These are phyloP conservation scores for Eremophila alpestris DNA, from an alignment of 2,797 vertebrate species.

Conservation along the genomic window DNA sequence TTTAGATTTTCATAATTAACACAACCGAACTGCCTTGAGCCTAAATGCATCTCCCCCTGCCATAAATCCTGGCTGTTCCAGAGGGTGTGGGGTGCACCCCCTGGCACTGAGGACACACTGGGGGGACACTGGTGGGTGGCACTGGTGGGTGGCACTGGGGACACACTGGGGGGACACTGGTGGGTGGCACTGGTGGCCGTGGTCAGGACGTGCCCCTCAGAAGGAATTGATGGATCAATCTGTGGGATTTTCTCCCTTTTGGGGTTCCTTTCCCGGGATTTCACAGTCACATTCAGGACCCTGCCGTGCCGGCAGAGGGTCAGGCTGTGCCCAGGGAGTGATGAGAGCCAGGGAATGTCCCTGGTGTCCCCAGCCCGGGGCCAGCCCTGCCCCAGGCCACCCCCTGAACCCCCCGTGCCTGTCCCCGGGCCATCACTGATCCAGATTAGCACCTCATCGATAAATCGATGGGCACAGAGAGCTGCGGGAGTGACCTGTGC, in stretches of 20 bases:
- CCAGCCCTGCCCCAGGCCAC: not conserved
- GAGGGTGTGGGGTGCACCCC: not conserved
- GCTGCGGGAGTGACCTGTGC: not conserved
- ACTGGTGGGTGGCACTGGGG: not conserved
- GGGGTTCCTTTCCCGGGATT: not conserved
- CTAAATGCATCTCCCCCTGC: constrained; percentile 71
- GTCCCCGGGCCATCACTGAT: rapidly evolving
- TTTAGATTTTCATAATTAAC: constrained; percentile 82
- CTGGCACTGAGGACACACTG: no score
- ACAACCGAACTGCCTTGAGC: constrained; percentile 71
- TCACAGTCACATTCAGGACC: not conserved
- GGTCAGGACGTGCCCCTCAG: not conserved
- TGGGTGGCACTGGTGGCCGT: not conserved
- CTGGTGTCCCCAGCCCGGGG: rapidly evolving
- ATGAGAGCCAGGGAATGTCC: rapidly evolving
- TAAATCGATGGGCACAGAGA: not conserved
- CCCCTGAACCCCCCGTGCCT: not conserved
- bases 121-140: not conserved
- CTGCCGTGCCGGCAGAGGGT: rapidly evolving
- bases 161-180: no score
- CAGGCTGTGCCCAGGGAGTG: rapidly evolving
- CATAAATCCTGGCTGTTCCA: constrained; percentile 34
- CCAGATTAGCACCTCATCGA: not conserved
- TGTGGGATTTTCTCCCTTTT: not conserved
- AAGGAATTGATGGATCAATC: not conserved